Conservation (phyloP, 1,140 invertebrate genomes). For the Gryon sp. region DNA sequence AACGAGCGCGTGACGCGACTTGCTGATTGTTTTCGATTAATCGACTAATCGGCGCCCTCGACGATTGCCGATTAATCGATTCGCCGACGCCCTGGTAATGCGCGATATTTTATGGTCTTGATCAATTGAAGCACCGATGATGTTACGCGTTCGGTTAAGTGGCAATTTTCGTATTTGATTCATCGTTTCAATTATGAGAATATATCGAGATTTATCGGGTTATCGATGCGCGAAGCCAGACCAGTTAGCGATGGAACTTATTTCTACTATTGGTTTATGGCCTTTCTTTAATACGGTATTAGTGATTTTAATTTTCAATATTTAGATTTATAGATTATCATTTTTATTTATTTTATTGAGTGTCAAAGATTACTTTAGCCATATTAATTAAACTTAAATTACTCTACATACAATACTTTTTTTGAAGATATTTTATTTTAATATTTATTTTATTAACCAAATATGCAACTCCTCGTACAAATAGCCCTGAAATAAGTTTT, state of each 20-base stretch:
- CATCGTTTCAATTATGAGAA: slow-evolving; percentile 48
- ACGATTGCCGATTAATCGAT: slow-evolving; percentile 42
- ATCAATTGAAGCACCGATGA: slow-evolving; percentile 33
- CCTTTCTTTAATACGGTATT: neutral
- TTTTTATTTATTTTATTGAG: too few relatives aligned
- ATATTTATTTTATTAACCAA: too few relatives aligned
- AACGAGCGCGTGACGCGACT: slow-evolving; percentile 23
- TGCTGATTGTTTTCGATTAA: slow-evolving; percentile 50
- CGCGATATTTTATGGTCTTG: slow-evolving; percentile 33
- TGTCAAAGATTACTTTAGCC: too few relatives aligned
- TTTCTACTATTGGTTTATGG: slow-evolving; percentile 13
- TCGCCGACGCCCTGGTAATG: slow-evolving; percentile 38
- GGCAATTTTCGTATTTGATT: slow-evolving; percentile 43
- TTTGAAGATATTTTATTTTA: too few relatives aligned
- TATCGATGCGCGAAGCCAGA: neutral
- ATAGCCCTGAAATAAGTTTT: too few relatives aligned
- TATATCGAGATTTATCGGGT: slow-evolving; percentile 32
- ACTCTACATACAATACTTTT: too few relatives aligned
- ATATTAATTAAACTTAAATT: too few relatives aligned
- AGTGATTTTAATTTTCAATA: too few relatives aligned
- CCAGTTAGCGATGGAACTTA: slow-evolving; percentile 21
- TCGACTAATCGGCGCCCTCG: slow-evolving; percentile 31
- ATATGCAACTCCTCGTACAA: too few relatives aligned
- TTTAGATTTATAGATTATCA: too few relatives aligned
- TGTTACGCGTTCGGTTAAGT: slow-evolving; percentile 43